Conservation (phyloP, 2,888 invertebrate genomes). For the Diarsia brunnea region DNA sequence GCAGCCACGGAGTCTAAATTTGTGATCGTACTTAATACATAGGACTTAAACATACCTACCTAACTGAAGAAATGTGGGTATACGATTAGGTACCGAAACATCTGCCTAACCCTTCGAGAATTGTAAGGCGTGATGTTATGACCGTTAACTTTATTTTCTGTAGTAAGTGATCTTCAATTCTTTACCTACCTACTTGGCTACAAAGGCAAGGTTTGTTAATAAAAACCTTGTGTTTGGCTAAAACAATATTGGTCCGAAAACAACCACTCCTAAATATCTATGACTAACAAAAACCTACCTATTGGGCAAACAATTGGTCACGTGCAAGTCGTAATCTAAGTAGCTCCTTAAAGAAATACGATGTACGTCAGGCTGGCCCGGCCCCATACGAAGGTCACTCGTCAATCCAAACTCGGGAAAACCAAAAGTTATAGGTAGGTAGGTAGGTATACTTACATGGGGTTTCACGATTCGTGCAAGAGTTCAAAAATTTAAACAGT, state of each 20-base stretch:
- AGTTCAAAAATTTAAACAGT: not conserved
- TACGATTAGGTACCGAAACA: too few relatives aligned
- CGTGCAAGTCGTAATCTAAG: conserved; percentile 10
- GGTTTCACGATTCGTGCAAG: conserved; percentile 8
- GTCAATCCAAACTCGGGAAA: conserved; percentile 12
- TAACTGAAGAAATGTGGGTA: too few relatives aligned
- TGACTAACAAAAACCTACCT: conserved; percentile 10
- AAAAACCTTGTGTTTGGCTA: not conserved
- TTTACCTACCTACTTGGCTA: not conserved
- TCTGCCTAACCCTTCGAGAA: too few relatives aligned
- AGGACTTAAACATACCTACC: too few relatives aligned
- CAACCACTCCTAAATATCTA: conserved; percentile 26
- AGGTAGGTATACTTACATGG: not conserved
- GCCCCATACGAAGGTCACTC: conserved; percentile 38
- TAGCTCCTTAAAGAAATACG: not conserved
- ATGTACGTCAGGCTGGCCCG: too few relatives aligned
- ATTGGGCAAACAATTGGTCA: conserved; percentile 24
- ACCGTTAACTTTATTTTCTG: not conserved
- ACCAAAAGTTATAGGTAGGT: conserved; percentile 6
- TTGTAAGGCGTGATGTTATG: too few relatives aligned
- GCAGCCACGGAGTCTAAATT: not conserved
- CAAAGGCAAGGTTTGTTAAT: not conserved
- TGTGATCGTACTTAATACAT: not conserved
- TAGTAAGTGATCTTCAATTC: not conserved
- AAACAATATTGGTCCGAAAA: not conserved